Evolutionary conservation across 1,140 invertebrate genomes (phyloP).

Genomic region (Drosophila orena): DNA sequence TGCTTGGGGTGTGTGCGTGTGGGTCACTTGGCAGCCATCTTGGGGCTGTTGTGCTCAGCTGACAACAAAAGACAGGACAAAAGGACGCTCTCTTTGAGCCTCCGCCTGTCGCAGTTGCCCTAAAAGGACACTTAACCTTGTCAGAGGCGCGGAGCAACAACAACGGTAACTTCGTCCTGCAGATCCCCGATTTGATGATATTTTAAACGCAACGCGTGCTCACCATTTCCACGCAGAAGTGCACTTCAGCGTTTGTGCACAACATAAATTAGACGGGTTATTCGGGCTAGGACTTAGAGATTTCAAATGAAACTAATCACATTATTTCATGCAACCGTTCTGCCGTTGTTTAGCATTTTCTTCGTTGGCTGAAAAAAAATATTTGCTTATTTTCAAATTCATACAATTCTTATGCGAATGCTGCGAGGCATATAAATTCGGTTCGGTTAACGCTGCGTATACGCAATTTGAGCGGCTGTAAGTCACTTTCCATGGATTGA

Average conservation of each 20-base stretch:
- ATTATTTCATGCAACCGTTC: too few relatives aligned
- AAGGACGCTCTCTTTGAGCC: slow-evolving; percentile 26
- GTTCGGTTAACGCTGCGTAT: slow-evolving; percentile 23
- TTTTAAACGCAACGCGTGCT: slow-evolving; percentile 17
- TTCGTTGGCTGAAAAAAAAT: too few relatives aligned
- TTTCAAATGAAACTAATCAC: too few relatives aligned
- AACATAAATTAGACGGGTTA: neutral
- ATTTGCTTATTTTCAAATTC: neutral
- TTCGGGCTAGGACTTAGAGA: too few relatives aligned
- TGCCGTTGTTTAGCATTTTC: too few relatives aligned
- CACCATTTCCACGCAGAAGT: neutral
- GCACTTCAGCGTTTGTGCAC: neutral
- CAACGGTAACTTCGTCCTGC: slow-evolving; percentile 24
- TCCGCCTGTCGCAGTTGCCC: slow-evolving; percentile 34
- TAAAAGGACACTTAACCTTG: slow-evolving; percentile 60
- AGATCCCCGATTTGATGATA: slow-evolving; percentile 30
- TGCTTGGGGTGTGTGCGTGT: neutral
- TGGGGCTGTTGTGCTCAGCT: slow-evolving; percentile 41
- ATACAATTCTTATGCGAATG: neutral
- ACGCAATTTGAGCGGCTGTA: slow-evolving; percentile 24
- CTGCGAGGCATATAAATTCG: neutral
- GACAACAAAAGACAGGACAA: slow-evolving; percentile 51
- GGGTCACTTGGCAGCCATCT: slow-evolving; percentile 39
- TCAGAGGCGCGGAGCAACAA: slow-evolving; percentile 38
- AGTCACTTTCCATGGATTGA: slow-evolving; percentile 4